Evolutionary conservation across 2,797 vertebrate genomes (phyloP).

Genomic region (Tadarida brasiliensis): DNA sequence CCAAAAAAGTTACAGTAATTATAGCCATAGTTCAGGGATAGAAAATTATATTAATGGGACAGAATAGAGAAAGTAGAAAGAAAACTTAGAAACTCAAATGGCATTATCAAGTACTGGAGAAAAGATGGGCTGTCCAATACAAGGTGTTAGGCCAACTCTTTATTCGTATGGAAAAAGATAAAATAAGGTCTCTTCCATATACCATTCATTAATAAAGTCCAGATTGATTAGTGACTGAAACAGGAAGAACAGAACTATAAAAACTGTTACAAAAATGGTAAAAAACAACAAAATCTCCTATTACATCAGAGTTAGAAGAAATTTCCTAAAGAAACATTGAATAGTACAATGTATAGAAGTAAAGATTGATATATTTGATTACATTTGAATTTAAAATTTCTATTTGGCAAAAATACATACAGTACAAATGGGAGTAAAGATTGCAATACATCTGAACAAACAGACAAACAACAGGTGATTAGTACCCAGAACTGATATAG

Average conservation of each 20-base stretch:
- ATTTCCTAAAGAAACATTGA: background rate
- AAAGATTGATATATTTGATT: background rate
- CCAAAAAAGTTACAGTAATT: background rate
- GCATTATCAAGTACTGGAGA: background rate
- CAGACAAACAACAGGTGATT: background rate
- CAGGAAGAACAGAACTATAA: background rate
- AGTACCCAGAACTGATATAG: background rate
- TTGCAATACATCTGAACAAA: background rate
- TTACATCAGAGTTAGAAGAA: background rate
- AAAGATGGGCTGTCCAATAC: background rate
- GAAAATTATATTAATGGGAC: background rate
- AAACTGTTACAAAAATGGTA: background rate
- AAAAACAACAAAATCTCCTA: background rate
- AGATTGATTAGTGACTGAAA: background rate
- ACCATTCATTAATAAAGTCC: background rate
- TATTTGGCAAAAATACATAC: background rate
- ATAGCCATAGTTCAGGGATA: background rate
- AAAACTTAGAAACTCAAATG: background rate
- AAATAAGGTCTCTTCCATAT: background rate
- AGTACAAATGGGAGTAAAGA: background rate
- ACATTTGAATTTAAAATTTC: background rate
- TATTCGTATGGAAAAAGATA: background rate
- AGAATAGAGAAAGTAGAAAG: background rate
- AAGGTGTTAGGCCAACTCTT: background rate
- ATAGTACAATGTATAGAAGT: background rate